Conservation (phyloP, 2,797 vertebrate species). For the Alcedo atthis region DNA sequence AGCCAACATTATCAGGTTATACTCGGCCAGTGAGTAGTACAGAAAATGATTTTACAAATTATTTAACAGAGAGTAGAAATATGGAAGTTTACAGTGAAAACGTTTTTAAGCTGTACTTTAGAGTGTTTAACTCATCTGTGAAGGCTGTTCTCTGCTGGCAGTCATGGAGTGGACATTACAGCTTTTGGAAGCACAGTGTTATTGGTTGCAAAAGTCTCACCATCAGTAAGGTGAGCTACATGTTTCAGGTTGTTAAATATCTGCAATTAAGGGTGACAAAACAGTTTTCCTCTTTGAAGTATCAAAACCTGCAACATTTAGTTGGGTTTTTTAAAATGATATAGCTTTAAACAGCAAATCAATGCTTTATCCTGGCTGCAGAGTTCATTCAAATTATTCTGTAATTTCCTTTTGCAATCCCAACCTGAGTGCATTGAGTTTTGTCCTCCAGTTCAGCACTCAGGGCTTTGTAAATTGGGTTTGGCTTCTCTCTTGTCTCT, state of each 20-base stretch:
- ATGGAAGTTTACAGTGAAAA: background rate
- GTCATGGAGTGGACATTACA: too few species aligned
- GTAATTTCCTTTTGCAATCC: background rate
- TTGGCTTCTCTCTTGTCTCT: background rate
- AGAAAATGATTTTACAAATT: background rate
- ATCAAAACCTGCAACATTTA: background rate
- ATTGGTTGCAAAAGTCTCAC: background rate
- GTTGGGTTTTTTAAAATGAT: background rate
- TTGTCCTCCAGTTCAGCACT: background rate
- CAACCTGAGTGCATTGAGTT: background rate
- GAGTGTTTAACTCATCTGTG: fast-evolving
- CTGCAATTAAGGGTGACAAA: too few species aligned
- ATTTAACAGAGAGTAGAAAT: background rate
- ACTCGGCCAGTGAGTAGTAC: background rate
- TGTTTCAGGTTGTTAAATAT: too few species aligned
- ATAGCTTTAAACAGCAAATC: background rate
- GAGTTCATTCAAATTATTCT: background rate
- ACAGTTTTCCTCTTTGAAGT: background rate
- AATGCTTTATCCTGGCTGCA: background rate
- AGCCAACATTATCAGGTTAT: background rate
- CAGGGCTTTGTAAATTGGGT: background rate
- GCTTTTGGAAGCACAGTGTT: background rate
- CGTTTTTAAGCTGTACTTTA: fast-evolving
- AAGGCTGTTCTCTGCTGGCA: too few species aligned
- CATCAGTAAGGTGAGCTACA: fast-evolving